A percentile compares a stretch with the other conserved stretches of the same genome.
Evolutionary conservation across 2,888 invertebrate genomes (phyloP).

Genomic region (Drosophila fulvimacula): DNA sequence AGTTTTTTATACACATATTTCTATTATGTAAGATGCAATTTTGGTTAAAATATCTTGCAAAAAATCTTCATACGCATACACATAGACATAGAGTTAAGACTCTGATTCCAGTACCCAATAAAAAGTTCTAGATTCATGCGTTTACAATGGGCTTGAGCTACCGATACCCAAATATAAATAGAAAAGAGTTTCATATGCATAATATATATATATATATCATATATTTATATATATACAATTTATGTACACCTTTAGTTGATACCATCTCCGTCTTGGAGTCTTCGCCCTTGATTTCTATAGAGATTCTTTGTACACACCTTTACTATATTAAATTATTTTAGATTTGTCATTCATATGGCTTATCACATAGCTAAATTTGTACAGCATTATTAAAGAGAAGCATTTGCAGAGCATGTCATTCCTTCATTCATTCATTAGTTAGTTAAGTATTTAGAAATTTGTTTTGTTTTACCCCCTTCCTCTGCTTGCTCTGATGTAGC

Average conservation of each 20-base stretch:
- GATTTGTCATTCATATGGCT: neutral
- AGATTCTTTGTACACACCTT: neutral
- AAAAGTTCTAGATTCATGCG: neutral
- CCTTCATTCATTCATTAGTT: slow-evolving; percentile 4
- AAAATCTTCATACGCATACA: neutral
- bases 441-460: slow-evolving; percentile 19
- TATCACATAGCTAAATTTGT: neutral
- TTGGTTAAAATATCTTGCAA: slow-evolving; percentile 2
- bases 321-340: too few species aligned
- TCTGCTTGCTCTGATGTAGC: slow-evolving; percentile 71
- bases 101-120: too few species aligned
- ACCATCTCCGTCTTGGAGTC: neutral
- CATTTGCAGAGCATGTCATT: neutral
- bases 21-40: slow-evolving; percentile 4
- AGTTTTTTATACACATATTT: neutral
- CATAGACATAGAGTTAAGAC: neutral
- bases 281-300: neutral
- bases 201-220: neutral
- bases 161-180: neutral
- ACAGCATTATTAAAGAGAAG: slow-evolving; percentile 8
- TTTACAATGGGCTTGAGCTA: neutral
- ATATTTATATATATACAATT: slow-evolving; percentile 1
- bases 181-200: neutral
- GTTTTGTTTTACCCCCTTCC: slow-evolving; percentile 68
- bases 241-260: neutral